phyloP scores from a whole-genome alignment of 2,888 invertebrate species.

The Phanerotoma sp. region DNA sequence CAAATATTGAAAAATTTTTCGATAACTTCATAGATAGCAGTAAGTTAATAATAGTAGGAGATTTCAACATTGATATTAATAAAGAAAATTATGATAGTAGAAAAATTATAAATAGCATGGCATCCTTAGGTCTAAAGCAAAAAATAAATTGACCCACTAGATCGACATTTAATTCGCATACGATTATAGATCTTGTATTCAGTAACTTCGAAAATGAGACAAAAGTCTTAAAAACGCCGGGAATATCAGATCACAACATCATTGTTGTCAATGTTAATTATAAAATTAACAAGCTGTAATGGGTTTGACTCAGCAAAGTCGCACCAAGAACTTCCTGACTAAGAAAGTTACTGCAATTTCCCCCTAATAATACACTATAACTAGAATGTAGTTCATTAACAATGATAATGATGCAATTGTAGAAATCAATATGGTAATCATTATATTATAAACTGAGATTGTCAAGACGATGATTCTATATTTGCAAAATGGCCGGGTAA shows the following conservation, averaged over 20 bases:
- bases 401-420: too few relatives aligned
- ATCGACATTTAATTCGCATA: neutral
- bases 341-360: too few relatives aligned
- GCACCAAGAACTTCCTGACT: too few relatives aligned
- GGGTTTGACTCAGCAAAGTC: too few relatives aligned
- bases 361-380: too few relatives aligned
- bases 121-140: neutral
- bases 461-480: too few relatives aligned
- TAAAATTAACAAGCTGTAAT: too few relatives aligned
- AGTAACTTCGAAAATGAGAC: neutral
- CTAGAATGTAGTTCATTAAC: too few relatives aligned
- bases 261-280: neutral
- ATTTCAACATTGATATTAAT: neutral
- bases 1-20: neutral
- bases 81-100: neutral
- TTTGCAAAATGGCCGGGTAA: too few relatives aligned
- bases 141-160: neutral
- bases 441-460: too few relatives aligned
- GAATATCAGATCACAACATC: neutral
- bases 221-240: neutral
- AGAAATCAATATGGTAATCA: too few relatives aligned
- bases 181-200: neutral
- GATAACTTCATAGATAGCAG: neutral
- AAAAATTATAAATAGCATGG: neutral
- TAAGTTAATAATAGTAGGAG: neutral